Evolutionary conservation across 1,140 invertebrate species (phyloP).

Genomic region (Lordiphosa stackelbergi): DNA sequence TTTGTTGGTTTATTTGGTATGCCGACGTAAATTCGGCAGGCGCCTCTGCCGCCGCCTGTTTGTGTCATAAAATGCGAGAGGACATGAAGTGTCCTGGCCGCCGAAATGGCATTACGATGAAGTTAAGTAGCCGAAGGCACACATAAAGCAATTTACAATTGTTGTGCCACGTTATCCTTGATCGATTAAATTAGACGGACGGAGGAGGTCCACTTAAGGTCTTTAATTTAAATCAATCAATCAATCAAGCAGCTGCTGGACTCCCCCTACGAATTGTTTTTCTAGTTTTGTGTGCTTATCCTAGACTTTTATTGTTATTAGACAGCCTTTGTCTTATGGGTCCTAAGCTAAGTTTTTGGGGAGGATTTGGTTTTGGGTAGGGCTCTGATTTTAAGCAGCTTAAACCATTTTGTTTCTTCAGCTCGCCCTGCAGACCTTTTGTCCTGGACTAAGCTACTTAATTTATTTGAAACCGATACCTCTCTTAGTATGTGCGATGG

Average conservation of each 20-base stretch:
- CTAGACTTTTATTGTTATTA: constrained; percentile 13
- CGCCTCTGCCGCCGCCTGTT: constrained; percentile 47
- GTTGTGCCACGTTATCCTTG: constrained; percentile 32
- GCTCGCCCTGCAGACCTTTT: constrained; percentile 27
- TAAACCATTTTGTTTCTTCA: constrained; percentile 43
- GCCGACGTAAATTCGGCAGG: constrained; percentile 48
- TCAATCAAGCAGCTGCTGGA: constrained; percentile 53
- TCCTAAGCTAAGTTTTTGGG: constrained; percentile 19
- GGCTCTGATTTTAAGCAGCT: constrained; percentile 59
- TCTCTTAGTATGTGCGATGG: constrained; percentile 9
- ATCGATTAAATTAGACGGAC: constrained; percentile 65
- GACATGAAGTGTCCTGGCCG: constrained; percentile 60
- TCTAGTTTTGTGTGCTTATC: constrained; percentile 36
- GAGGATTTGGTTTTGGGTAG: neutral
- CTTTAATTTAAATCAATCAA: constrained; percentile 76
- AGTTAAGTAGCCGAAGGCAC: constrained; percentile 55
- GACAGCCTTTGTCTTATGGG: constrained; percentile 15
- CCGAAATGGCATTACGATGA: constrained; percentile 72
- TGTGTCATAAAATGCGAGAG: constrained; percentile 73
- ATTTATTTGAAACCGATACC: constrained; percentile 52
- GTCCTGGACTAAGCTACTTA: constrained; percentile 61
- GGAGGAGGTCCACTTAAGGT: constrained; percentile 48
- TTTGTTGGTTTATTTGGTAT: constrained; percentile 71
- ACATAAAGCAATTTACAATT: constrained; percentile 74
- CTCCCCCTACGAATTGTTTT: constrained; percentile 34